A percentile compares a stretch with the other conserved stretches of the same genome.
phyloP scores from a whole-genome alignment of 2,888 invertebrate species.

The Melitaea athalia region DNA sequence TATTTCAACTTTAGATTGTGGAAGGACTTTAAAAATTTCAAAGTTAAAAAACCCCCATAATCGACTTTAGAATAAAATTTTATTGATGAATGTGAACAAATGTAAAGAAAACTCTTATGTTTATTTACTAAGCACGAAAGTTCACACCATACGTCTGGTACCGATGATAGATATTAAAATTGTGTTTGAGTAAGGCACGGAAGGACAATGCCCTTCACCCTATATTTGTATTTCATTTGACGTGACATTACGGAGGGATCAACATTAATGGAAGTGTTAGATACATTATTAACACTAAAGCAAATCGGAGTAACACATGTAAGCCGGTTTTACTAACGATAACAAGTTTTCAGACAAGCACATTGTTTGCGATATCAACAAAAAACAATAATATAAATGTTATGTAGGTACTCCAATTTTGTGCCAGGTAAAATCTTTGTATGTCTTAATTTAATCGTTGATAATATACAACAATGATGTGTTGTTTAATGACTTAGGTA shows the following conservation, averaged over 20 bases:
- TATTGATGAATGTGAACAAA: too few relatives aligned
- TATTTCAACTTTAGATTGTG: neutral
- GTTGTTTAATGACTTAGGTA: too few relatives aligned
- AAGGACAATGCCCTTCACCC: constrained; percentile 72
- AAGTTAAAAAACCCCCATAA: too few relatives aligned
- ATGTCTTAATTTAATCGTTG: too few relatives aligned
- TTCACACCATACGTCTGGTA: constrained; percentile 3
- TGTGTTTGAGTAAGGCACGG: constrained; percentile 46
- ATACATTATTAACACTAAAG: constrained; percentile 22
- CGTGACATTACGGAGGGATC: constrained; percentile 55
- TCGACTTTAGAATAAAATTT: neutral
- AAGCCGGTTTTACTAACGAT: neutral
- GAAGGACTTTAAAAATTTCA: too few relatives aligned
- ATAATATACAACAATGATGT: too few relatives aligned
- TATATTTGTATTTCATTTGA: constrained; percentile 54
- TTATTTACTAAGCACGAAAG: neutral
- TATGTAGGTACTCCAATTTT: too few relatives aligned
- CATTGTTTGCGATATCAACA: too few relatives aligned
- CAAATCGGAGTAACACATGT: constrained; percentile 16
- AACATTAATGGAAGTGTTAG: constrained; percentile 18
- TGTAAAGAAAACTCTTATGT: neutral
- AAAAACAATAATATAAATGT: too few relatives aligned
- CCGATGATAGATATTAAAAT: constrained; percentile 17
- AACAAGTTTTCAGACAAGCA: neutral
- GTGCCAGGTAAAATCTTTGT: too few relatives aligned